These are phyloP conservation scores for Prionailurus viverrinus DNA, from an alignment of 2,113 vertebrate genomes.

Conservation along the genomic window DNA sequence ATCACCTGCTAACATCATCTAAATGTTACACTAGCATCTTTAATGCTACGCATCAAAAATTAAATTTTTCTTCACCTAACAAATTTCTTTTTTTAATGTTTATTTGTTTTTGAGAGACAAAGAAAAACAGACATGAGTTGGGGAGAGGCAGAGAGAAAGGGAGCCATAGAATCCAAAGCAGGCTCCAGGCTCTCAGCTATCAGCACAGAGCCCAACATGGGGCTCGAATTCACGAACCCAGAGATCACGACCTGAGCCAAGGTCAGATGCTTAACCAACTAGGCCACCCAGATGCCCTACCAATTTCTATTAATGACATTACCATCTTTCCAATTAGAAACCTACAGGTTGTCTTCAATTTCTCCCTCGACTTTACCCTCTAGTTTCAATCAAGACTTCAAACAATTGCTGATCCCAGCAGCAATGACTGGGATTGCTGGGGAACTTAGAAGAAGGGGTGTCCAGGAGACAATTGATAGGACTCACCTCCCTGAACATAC, in stretches of 20 bases:
- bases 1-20: not conserved
- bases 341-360: not conserved
- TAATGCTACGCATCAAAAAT: not conserved
- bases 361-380: not conserved
- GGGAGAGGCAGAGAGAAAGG: too few species aligned
- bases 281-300: too few species aligned
- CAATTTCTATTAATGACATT: constrained; percentile 13
- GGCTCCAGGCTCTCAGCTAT: too few species aligned
- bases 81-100: too few species aligned
- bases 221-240: too few species aligned
- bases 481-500: not conserved
- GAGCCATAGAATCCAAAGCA: too few species aligned
- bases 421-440: not conserved
- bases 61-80: not conserved
- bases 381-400: constrained; percentile 29
- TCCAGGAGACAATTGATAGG: not conserved
- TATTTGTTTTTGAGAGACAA: too few species aligned
- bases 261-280: too few species aligned
- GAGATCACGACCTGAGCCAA: too few species aligned
- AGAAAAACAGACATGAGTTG: too few species aligned
- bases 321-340: constrained; percentile 19
- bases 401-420: constrained; percentile 2
- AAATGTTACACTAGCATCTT: not conserved
- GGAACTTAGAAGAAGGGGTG: not conserved
- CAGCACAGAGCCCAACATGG: too few species aligned